A percentile compares a stretch with the other conserved stretches of the same genome.
Conservation (phyloP, 1,140 invertebrate species). For the Muscidifurax raptorellus region DNA sequence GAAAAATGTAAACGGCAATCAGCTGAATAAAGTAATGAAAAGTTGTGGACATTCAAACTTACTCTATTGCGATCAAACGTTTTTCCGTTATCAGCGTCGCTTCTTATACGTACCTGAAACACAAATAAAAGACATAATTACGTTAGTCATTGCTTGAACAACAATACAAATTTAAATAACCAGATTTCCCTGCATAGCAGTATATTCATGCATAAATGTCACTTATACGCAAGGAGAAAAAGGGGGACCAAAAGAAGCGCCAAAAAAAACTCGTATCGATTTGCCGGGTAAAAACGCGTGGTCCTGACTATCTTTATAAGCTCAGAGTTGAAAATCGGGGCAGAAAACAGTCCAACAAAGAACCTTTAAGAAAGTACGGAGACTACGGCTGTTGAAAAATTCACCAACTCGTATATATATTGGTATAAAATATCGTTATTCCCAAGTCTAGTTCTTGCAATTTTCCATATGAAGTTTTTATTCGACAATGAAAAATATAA, state of each 20-base stretch:
- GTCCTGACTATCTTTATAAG: neutral
- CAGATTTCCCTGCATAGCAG: neutral
- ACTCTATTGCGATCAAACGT: neutral
- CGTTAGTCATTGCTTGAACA: neutral
- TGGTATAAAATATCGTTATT: too few relatives aligned
- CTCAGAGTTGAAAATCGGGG: neutral
- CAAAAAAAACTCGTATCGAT: neutral
- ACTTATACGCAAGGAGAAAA: neutral
- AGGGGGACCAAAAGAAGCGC: neutral
- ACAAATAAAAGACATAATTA: neutral
- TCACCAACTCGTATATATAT: neutral
- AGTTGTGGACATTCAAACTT: neutral
- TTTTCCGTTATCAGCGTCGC: neutral
- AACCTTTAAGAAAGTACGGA: neutral
- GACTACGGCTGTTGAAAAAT: neutral
- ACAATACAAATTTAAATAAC: neutral
- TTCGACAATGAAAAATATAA: too few relatives aligned
- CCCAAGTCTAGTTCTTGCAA: too few relatives aligned
- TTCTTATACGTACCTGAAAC: conserved; percentile 9
- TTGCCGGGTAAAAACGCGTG: neutral
- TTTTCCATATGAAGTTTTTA: too few relatives aligned
- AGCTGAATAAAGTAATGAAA: neutral
- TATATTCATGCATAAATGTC: neutral
- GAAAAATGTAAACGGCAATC: too few relatives aligned
- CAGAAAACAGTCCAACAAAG: neutral